These are phyloP conservation scores for Anastrepha obliqua DNA, from an alignment of 1,140 invertebrate genomes.

Conservation along the genomic window DNA sequence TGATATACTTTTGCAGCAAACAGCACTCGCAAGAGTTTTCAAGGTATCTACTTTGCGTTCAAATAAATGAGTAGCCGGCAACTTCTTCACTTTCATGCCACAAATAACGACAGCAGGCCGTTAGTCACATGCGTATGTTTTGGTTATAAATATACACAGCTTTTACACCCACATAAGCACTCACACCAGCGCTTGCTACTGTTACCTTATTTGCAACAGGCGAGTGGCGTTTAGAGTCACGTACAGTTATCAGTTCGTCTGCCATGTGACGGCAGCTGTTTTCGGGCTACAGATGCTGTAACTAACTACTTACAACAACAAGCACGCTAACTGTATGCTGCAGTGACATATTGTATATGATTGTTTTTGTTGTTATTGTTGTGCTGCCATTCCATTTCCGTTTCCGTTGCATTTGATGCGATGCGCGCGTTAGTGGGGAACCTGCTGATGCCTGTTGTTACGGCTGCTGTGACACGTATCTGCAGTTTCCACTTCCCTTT, in stretches of 20 bases:
- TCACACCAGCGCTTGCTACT: not conserved
- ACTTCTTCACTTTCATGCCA: not conserved
- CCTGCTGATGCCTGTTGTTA: constrained; percentile 13
- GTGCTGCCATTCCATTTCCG: not conserved
- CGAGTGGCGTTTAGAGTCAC: not conserved
- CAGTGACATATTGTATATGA: not conserved
- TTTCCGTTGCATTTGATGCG: constrained; percentile 29
- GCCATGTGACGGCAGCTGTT: not conserved
- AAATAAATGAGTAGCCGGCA: not conserved
- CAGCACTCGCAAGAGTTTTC: not conserved
- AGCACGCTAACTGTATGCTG: not conserved
- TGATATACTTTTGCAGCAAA: not conserved
- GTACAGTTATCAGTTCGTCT: not conserved
- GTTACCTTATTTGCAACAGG: not conserved
- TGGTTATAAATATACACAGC: too few relatives aligned
- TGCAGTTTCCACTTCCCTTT: not conserved
- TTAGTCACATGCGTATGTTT: not conserved
- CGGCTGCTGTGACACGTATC: constrained; percentile 13
- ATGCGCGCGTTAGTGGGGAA: not conserved
- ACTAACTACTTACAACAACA: not conserved
- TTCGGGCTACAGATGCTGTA: not conserved
- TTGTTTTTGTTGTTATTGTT: not conserved
- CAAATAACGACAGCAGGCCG: not conserved
- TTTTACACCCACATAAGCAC: too few relatives aligned
- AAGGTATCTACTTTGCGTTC: not conserved